Percentiles rank a stretch among this genome's conserved stretches.
Conservation (phyloP, 2,888 invertebrate species). For the Leptothorax acervorum region DNA sequence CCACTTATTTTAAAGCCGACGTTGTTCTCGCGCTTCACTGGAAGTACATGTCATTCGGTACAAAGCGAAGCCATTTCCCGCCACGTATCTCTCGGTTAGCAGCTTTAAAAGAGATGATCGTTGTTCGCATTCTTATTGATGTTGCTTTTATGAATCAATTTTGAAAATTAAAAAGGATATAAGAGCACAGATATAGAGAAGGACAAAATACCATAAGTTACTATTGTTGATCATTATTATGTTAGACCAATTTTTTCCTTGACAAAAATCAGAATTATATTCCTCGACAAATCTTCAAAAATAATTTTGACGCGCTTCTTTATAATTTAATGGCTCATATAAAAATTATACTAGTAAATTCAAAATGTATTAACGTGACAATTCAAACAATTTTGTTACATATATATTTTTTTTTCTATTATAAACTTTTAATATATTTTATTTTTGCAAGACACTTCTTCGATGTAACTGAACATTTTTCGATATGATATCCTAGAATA, state of each 20-base stretch:
- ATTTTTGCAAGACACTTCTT: not conserved
- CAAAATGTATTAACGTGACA: not conserved
- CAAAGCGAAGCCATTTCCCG: conserved; percentile 73
- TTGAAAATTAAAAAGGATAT: not conserved
- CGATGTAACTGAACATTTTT: not conserved
- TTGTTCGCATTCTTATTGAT: conserved; percentile 17
- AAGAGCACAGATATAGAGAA: not conserved
- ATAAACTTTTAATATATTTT: not conserved
- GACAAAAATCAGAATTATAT: not conserved
- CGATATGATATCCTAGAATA: not conserved
- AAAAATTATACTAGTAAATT: not conserved
- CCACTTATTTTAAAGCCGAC: conserved; percentile 61
- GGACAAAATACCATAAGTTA: not conserved
- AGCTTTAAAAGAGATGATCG: conserved; percentile 24
- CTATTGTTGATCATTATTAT: not conserved
- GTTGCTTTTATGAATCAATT: not conserved
- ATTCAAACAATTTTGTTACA: not conserved
- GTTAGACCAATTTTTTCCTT: not conserved
- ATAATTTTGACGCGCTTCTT: not conserved
- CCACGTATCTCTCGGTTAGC: conserved; percentile 64
- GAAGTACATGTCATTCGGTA: conserved; percentile 74
- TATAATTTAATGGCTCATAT: not conserved
- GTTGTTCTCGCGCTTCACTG: conserved; percentile 64
- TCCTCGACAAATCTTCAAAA: not conserved
- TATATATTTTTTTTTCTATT: not conserved